Evolutionary conservation across 2,113 vertebrate species (phyloP).

Genomic region (Theropithecus gelada): DNA sequence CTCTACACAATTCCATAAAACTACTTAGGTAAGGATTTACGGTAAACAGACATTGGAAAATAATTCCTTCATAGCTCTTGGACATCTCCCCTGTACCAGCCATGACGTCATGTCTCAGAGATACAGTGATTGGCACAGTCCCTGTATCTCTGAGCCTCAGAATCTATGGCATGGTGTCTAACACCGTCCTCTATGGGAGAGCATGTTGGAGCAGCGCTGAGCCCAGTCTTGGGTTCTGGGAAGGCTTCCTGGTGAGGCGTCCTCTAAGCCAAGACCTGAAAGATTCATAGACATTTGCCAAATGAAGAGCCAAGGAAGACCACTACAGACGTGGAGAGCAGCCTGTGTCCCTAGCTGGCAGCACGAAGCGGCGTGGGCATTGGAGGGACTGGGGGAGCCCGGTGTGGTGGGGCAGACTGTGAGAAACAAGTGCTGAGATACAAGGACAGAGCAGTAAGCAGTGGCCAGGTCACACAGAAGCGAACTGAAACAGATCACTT

Average conservation of each 20-base stretch:
- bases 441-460: background rate
- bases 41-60: background rate
- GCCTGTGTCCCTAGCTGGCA: rapidly evolving
- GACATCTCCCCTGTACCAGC: background rate
- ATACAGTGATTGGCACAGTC: background rate
- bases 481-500: background rate
- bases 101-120: background rate
- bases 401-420: background rate
- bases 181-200: rapidly evolving
- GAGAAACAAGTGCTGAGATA: background rate
- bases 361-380: background rate
- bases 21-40: background rate
- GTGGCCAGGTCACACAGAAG: background rate
- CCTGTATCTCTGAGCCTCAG: background rate
- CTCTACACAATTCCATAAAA: background rate
- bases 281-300: background rate
- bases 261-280: background rate
- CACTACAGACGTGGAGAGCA: rapidly evolving
- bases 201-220: background rate
- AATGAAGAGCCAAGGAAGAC: background rate
- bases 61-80: background rate
- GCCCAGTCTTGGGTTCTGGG: background rate
- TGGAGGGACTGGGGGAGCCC: rapidly evolving
- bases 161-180: rapidly evolving
- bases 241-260: background rate